Base-by-base conservation (phyloP, 2,797 vertebrate genomes). In the Microcaecilia unicolor region DNA sequence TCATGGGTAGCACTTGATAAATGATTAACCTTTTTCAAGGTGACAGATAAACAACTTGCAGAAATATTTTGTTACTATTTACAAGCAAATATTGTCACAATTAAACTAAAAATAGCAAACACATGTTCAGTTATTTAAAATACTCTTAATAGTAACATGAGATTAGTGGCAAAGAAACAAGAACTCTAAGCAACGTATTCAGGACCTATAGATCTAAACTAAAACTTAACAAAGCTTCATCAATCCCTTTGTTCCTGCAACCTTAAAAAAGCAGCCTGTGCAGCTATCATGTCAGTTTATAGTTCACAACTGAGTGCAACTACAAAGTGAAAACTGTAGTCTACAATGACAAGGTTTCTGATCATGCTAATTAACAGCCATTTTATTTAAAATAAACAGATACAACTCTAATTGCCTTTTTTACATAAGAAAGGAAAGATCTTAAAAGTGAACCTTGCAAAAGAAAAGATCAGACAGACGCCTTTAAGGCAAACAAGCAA, bases 341-440 rank as follows among this genome's bases (percentile, higher is more conserved):
- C 85, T 78, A 86, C 85, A 89, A 86, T 89, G 87, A 86, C 78
- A 81, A 75, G 73, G 83, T 77, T 94, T 81, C 94, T 97, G 93
- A 98, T 97, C 90, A 86, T 58, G 61, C 90, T 98, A 98, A 98
- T 97, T 97, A 97, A 97, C 92, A 94, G 85, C 87, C 90, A 93
- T 97, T 97, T 97, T 97, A 89, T 95, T 92, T 95, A 87, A 97
- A 96, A 97, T 93, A 98, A 97, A 97, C 92, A 97, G 91, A 93
- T 91, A 95, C 65, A 83, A 89, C 80, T 94, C 88, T 97, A 98
- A 98, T 98, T 98, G 93, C 90, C 92, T 97, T 88, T 90, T 98
- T 94, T 98, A 89, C 93, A 97, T 97, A 92, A 97, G 89, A 98
- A 97, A 97, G 90, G 79, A 74, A 88, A 88, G 83, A 96, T 93